Conservation (phyloP, 2,113 vertebrate species). For the Corythornis vintsioides region DNA sequence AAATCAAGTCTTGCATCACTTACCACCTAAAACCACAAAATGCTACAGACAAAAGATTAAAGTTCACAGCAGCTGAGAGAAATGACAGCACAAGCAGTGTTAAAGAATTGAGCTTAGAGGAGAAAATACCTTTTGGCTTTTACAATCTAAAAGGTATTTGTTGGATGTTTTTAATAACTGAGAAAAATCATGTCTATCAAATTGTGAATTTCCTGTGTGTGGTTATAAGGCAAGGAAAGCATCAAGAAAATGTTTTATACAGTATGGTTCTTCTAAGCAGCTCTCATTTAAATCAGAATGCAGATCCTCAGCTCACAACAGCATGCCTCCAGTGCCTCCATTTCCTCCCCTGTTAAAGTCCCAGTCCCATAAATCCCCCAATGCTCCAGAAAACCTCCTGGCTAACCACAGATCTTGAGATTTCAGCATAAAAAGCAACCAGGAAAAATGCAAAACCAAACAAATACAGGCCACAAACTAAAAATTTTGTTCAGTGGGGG, state of each 20-base stretch:
- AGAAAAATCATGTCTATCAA: background rate
- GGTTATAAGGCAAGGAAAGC: background rate
- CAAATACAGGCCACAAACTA: background rate
- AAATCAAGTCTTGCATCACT: background rate
- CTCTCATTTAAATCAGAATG: background rate
- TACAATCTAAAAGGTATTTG: background rate
- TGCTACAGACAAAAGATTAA: background rate
- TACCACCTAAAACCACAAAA: background rate
- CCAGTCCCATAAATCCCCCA: background rate
- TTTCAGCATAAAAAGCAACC: background rate
- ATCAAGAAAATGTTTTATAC: background rate
- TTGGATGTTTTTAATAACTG: background rate
- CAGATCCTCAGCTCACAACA: conserved; percentile 5
- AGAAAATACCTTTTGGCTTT: background rate
- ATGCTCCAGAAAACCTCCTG: background rate
- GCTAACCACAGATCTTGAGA: background rate
- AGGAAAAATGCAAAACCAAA: conserved; percentile 26
- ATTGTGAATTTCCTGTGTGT: background rate
- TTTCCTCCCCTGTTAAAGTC: background rate
- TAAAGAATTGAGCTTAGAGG: background rate
- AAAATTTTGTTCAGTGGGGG: background rate
- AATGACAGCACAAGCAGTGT: background rate
- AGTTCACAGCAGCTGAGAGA: background rate
- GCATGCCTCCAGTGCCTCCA: background rate
- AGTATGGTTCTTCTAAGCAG: background rate